Percentiles rank a stretch among this genome's conserved stretches.
Conservation (phyloP, 1,140 invertebrate species). For the Hetaerina americana region DNA sequence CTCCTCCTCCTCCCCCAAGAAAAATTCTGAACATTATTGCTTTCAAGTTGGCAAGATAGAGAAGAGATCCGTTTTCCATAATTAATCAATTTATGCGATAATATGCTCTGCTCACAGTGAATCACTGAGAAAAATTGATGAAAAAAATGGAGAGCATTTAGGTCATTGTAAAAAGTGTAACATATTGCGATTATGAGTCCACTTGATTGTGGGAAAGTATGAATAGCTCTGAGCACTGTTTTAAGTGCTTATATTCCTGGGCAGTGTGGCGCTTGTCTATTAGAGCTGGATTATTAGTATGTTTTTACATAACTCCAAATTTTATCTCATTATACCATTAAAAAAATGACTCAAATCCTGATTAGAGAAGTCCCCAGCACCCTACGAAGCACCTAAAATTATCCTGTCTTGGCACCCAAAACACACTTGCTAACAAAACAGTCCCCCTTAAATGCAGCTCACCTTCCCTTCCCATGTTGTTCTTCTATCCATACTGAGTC, state of each 20-base stretch:
- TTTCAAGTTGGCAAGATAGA: neutral
- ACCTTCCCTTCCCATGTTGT: neutral
- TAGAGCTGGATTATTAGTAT: conserved; percentile 5
- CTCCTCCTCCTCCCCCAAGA: neutral
- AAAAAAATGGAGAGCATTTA: neutral
- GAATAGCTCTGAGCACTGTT: conserved; percentile 6
- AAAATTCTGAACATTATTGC: neutral
- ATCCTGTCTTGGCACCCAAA: neutral
- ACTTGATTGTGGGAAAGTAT: neutral
- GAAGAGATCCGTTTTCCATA: neutral
- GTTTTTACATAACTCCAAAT: conserved; percentile 4
- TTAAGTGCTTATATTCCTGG: conserved; percentile 7
- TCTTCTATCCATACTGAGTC: neutral
- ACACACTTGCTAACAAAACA: neutral
- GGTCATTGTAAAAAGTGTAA: neutral
- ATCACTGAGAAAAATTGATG: neutral
- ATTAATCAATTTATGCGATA: neutral
- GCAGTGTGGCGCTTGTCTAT: conserved; percentile 4
- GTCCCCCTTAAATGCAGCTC: neutral
- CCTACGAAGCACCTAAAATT: neutral
- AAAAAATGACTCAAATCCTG: conserved; percentile 3
- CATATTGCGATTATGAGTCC: neutral
- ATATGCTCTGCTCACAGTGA: neutral
- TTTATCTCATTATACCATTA: conserved; percentile 5
- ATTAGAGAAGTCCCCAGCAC: neutral